These are phyloP conservation scores for Rosalia funebris DNA, from an alignment of 2,888 invertebrate genomes.

Conservation along the genomic window DNA sequence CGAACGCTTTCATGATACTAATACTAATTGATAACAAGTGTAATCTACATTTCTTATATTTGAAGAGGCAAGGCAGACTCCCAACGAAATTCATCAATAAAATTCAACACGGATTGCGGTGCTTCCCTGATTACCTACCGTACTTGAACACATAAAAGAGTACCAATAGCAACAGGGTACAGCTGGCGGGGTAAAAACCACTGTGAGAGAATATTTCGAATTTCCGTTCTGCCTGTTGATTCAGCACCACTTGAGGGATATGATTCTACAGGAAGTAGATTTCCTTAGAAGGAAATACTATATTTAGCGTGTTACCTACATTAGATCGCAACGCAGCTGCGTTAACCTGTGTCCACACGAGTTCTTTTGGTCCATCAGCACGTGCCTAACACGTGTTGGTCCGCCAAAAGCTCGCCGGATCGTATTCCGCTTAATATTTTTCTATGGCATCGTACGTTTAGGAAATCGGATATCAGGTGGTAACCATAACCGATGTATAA, in stretches of 20 bases:
- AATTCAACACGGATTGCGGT: too few relatives aligned
- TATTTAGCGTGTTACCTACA: conserved; percentile 61
- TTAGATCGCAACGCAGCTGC: conserved; percentile 58
- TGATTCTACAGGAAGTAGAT: conserved; percentile 60
- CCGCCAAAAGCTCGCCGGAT: conserved; percentile 37
- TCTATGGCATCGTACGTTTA: conserved; percentile 36
- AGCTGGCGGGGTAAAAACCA: conserved; percentile 55
- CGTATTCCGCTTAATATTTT: conserved; percentile 37
- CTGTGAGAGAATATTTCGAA: conserved; percentile 51
- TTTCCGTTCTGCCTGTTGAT: conserved; percentile 62
- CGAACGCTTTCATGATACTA: too few relatives aligned
- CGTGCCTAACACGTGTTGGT: conserved; percentile 54
- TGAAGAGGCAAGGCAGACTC: too few relatives aligned
- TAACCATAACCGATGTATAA: conserved; percentile 1
- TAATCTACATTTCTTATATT: too few relatives aligned
- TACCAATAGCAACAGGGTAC: conserved; percentile 30
- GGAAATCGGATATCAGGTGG: conserved; percentile 44
- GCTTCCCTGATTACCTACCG: too few relatives aligned
- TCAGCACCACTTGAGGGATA: conserved; percentile 60
- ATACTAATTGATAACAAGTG: too few relatives aligned
- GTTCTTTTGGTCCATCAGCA: conserved; percentile 48
- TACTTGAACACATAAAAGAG: too few relatives aligned
- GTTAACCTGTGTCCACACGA: conserved; percentile 58
- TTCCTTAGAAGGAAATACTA: conserved; percentile 59
- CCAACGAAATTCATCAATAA: too few relatives aligned